Percentiles rank a stretch among this genome's conserved stretches.
Conservation (phyloP, 1,140 invertebrate species). For the Colletes latitarsis region DNA sequence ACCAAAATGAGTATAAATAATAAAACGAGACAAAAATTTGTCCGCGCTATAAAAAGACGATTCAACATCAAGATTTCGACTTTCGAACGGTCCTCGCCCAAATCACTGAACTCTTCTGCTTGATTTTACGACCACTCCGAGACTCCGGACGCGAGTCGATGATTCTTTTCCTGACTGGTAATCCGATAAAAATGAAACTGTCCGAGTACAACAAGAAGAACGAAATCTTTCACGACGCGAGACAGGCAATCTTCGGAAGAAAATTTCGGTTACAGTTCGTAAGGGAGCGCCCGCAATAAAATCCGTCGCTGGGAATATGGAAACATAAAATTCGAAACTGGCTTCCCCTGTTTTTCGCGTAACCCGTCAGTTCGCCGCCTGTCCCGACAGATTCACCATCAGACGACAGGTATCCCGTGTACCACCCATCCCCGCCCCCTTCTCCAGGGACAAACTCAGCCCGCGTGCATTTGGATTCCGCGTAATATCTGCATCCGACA, state of each 20-base stretch:
- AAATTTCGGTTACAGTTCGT: background rate
- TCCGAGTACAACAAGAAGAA: background rate
- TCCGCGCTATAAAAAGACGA: no score
- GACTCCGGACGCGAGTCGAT: background rate
- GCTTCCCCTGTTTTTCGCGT: background rate
- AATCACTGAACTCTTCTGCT: background rate
- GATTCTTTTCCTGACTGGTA: background rate
- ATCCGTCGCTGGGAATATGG: background rate
- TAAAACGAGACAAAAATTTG: no score
- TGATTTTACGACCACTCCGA: no score
- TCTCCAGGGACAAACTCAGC: background rate
- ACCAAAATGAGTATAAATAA: no score
- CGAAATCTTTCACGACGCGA: background rate
- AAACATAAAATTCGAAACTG: background rate
- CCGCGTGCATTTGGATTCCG: background rate
- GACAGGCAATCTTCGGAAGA: background rate
- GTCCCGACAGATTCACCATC: background rate
- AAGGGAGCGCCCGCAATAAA: background rate
- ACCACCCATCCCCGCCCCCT: background rate
- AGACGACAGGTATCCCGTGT: background rate
- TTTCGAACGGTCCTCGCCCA: no score
- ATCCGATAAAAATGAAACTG: background rate
- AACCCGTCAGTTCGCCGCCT: background rate
- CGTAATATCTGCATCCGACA: slow-evolving; percentile 44
- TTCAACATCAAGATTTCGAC: no score